A percentile compares a stretch with the other conserved stretches of the same genome.
phyloP scores from a whole-genome alignment of 2,113 vertebrate genomes.

The Daphoenositta chrysoptera region DNA sequence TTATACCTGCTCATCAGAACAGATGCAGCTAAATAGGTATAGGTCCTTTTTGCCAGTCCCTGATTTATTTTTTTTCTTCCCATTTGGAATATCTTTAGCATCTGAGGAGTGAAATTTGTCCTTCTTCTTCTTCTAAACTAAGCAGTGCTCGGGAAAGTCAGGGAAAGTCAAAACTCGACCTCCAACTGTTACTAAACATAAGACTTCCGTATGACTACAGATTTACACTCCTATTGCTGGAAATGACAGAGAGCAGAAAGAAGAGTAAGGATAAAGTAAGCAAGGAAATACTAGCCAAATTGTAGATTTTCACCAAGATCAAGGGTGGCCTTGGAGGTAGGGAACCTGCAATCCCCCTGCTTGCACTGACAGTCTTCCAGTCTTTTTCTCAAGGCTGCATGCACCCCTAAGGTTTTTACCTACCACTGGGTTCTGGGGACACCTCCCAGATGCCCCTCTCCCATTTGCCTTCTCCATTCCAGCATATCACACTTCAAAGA shows the following conservation, averaged over 20 bases:
- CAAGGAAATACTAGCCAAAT: neutral
- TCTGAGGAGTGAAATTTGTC: neutral
- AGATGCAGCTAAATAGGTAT: neutral
- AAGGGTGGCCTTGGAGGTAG: neutral
- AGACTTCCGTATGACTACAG: neutral
- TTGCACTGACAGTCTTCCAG: neutral
- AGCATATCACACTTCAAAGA: neutral
- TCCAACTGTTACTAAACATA: neutral
- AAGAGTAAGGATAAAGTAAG: neutral
- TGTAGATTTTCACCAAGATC: neutral
- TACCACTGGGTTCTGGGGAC: rapidly evolving
- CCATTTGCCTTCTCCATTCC: neutral
- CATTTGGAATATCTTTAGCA: neutral
- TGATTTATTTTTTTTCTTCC: neutral
- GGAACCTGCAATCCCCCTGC: neutral
- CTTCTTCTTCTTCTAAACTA: neutral
- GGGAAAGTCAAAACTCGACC: neutral
- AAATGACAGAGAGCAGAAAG: neutral
- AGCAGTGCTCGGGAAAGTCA: neutral
- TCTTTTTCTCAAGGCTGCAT: neutral
- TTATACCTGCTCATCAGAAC: neutral
- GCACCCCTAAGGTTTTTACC: rapidly evolving
- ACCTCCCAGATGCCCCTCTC: neutral
- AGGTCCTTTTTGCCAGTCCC: neutral
- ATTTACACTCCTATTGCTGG: neutral